Evolutionary conservation across 2,113 vertebrate species (phyloP).

Genomic region (Melanostigma gelatinosum): DNA sequence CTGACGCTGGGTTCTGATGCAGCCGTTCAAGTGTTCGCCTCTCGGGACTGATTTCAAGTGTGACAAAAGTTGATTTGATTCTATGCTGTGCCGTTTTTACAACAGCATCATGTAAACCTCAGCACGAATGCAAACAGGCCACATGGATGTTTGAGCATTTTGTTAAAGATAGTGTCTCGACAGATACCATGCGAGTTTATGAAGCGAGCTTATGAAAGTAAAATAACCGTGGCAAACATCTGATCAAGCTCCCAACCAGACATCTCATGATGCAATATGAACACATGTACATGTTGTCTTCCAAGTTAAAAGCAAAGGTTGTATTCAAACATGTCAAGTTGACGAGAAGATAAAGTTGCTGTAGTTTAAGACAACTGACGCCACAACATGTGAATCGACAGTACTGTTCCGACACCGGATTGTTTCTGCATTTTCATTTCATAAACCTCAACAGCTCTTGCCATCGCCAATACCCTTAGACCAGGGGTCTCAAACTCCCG

Average conservation of each 20-base stretch:
- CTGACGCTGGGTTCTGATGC: conserved; percentile 1
- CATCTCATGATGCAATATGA: background rate
- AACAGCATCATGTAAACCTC: conserved; percentile 30
- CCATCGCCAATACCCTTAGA: background rate
- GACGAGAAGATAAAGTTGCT: background rate
- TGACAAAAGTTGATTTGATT: conserved; percentile 40
- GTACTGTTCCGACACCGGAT: background rate
- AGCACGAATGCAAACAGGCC: conserved; percentile 42
- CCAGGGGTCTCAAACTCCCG: no score
- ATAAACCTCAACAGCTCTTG: background rate
- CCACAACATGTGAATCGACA: background rate
- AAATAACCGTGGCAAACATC: background rate
- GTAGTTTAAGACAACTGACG: background rate
- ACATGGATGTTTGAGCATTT: background rate
- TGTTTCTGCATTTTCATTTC: background rate
- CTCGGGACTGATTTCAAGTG: conserved; percentile 33
- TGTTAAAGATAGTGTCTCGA: background rate
- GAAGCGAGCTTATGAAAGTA: background rate
- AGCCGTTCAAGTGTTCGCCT: conserved; percentile 19
- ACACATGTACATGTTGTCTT: background rate
- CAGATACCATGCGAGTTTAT: background rate
- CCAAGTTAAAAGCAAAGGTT: background rate
- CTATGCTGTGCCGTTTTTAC: conserved; percentile 29
- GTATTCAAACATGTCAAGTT: background rate
- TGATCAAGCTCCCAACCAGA: background rate